These are phyloP conservation scores for Spialia ferax DNA, from an alignment of 2,888 invertebrate genomes.

Conservation along the genomic window DNA sequence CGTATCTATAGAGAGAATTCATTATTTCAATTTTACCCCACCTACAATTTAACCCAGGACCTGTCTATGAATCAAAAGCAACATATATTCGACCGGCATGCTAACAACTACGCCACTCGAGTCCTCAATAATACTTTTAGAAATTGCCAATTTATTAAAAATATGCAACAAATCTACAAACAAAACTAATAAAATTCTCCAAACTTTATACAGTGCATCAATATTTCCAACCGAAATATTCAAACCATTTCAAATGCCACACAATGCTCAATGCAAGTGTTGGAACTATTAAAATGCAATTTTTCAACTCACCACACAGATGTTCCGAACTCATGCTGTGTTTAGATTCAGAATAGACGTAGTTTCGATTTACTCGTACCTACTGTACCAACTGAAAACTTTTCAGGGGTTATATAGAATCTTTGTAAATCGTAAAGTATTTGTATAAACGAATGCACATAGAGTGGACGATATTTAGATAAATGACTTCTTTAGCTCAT, in stretches of 20 bases:
- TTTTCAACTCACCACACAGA: conserved; percentile 13
- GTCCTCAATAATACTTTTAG: too few species aligned
- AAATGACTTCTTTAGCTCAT: too few species aligned
- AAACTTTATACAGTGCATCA: not conserved
- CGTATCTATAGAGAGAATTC: too few species aligned
- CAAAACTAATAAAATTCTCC: not conserved
- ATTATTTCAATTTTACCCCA: too few species aligned
- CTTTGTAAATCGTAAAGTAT: not conserved
- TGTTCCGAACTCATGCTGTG: not conserved
- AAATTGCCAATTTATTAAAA: not conserved
- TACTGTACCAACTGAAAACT: too few species aligned
- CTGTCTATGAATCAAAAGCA: too few species aligned
- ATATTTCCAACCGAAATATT: not conserved
- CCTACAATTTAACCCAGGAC: too few species aligned
- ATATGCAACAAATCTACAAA: not conserved
- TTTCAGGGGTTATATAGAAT: too few species aligned
- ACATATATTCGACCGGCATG: too few species aligned
- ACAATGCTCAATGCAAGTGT: conserved; percentile 5
- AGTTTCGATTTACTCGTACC: conserved; percentile 3
- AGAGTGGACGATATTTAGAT: too few species aligned
- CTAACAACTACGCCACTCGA: too few species aligned
- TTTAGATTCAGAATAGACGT: not conserved
- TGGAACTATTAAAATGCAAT: conserved; percentile 19
- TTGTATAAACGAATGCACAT: not conserved
- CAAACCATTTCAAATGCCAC: conserved; percentile 3